These are phyloP conservation scores for Papilio dardanus DNA, from an alignment of 1,140 invertebrate species.

Conservation along the genomic window DNA sequence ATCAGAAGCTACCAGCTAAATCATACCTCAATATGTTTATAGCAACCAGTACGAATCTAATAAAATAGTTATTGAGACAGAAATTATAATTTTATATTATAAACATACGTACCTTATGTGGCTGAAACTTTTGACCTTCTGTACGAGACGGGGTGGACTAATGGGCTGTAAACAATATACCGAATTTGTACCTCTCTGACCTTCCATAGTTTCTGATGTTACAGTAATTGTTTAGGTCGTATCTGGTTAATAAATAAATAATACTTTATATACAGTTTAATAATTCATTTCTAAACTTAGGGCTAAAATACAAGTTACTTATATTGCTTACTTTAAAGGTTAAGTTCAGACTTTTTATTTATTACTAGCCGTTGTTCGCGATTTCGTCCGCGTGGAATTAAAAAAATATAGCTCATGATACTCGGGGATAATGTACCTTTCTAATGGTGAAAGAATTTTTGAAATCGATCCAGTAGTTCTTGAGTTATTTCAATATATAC, in stretches of 20 bases:
- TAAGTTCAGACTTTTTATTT: too few species aligned
- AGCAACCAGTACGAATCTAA: background rate
- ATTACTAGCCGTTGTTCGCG: too few species aligned
- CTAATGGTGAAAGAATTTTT: too few species aligned
- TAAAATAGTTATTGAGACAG: background rate
- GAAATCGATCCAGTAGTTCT: too few species aligned
- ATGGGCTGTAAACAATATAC: constrained; percentile 15
- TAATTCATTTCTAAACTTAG: too few species aligned
- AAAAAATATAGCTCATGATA: too few species aligned
- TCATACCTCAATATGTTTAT: background rate
- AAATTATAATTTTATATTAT: background rate
- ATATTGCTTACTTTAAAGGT: too few species aligned
- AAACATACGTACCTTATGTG: background rate
- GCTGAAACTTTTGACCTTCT: constrained; percentile 5
- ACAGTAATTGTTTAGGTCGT: background rate
- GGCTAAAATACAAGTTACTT: too few species aligned
- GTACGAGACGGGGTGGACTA: background rate
- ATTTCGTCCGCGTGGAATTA: too few species aligned
- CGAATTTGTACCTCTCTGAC: background rate
- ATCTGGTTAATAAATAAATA: background rate
- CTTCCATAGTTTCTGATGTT: background rate
- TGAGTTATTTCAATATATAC: too few species aligned
- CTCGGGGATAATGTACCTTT: too few species aligned
- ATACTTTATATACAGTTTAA: too few species aligned
- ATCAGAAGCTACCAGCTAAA: background rate